Conservation (phyloP, 2,113 vertebrate genomes). For the Chloropsis hardwickii region DNA sequence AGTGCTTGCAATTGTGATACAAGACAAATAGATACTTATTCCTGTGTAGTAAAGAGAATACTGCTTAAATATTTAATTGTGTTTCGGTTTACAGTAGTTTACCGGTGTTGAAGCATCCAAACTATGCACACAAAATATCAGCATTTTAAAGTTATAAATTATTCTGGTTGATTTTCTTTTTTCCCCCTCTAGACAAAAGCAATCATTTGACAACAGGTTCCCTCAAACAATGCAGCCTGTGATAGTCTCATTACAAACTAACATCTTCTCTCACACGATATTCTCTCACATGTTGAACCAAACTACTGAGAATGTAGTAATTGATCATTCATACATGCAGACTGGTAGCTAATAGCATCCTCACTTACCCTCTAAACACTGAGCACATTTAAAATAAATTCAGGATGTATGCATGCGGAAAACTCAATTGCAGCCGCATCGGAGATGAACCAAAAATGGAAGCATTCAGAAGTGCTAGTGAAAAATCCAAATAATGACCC, state of each 20-base stretch:
- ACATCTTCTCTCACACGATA: not conserved
- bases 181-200: not conserved
- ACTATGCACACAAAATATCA: not conserved
- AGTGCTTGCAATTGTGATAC: not conserved
- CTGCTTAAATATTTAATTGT: constrained; percentile 44
- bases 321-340: constrained; percentile 6
- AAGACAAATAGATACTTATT: not conserved
- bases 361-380: constrained; percentile 29
- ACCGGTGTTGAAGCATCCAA: not conserved
- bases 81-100: constrained; percentile 18
- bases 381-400: constrained; percentile 41
- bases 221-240: not conserved
- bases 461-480: not conserved
- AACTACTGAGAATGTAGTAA: not conserved
- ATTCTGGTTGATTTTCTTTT: not conserved
- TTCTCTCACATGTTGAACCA: constrained; percentile 8
- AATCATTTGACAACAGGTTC: not conserved
- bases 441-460: constrained; percentile 2
- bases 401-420: not conserved
- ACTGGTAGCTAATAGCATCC: constrained; percentile 33
- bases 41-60: not conserved
- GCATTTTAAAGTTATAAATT: constrained; percentile 23
- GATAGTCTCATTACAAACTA: not conserved
- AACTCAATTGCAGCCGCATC: not conserved
- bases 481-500: constrained; percentile 23